phyloP scores from a whole-genome alignment of 1,140 invertebrate genomes.

The Melipona quadrifasciata region DNA sequence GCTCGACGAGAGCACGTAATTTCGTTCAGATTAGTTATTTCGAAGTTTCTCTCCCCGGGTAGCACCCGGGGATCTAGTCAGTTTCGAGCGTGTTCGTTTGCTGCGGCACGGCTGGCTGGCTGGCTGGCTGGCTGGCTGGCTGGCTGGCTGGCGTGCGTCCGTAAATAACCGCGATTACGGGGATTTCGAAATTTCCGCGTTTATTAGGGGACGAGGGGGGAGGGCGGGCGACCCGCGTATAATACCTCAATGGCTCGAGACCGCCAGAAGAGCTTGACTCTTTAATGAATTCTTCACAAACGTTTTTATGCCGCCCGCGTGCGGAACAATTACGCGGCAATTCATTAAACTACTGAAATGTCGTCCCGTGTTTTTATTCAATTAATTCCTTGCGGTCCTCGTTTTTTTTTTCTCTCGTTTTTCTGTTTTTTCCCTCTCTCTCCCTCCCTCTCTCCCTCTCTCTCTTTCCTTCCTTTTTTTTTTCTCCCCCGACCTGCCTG shows the following conservation, averaged over 20 bases:
- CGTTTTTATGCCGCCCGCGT: conserved; percentile 1
- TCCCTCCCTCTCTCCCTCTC: too few species aligned
- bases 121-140: too few species aligned
- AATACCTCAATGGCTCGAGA: not conserved
- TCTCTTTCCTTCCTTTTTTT: not conserved
- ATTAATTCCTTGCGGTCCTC: conserved; percentile 31
- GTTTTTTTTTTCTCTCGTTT: too few species aligned
- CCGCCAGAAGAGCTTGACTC: not conserved
- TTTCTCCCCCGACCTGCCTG: not conserved
- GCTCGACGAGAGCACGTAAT: conserved; percentile 3
- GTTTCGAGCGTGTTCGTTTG: not conserved
- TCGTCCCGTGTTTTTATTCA: conserved; percentile 38
- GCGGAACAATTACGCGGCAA: conserved; percentile 45
- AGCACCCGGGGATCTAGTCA: not conserved
- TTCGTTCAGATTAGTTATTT: conserved; percentile 13
- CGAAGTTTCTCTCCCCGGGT: not conserved
- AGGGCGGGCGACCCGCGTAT: not conserved
- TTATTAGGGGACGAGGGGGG: not conserved
- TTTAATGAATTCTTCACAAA: conserved; percentile 48
- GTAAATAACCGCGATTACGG: conserved; percentile 7
- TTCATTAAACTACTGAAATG: conserved; percentile 46
- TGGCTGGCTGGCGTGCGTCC: too few species aligned
- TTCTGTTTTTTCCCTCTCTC: too few species aligned
- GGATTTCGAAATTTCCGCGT: conserved; percentile 31
- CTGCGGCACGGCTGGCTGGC: not conserved